Evolutionary conservation across 2,888 invertebrate genomes (phyloP).

Genomic region (Teleiodes luculella): DNA sequence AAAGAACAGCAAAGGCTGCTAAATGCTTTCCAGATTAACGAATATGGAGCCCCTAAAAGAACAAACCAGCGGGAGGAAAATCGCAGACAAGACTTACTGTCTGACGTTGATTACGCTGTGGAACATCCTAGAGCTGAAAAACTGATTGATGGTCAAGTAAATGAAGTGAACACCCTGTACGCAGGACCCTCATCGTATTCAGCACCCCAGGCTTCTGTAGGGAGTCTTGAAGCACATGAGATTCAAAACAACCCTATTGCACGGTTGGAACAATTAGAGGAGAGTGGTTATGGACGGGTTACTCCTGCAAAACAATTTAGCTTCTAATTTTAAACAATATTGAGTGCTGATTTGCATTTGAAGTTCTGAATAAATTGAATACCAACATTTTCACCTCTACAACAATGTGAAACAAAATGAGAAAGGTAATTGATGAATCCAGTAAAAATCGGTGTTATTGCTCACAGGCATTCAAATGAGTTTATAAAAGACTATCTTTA

Average conservation of each 20-base stretch:
- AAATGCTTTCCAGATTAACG: constrained; percentile 53
- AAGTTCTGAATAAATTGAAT: too few relatives aligned
- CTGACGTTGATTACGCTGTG: constrained; percentile 47
- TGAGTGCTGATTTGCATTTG: not conserved
- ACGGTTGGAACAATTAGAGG: constrained; percentile 58
- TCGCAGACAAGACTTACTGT: constrained; percentile 35
- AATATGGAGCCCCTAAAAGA: constrained; percentile 50
- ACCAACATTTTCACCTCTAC: too few relatives aligned
- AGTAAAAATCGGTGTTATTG: not conserved
- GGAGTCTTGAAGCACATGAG: constrained; percentile 45
- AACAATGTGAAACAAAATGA: too few relatives aligned
- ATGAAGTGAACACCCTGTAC: constrained; percentile 45
- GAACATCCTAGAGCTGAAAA: constrained; percentile 43
- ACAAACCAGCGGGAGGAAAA: constrained; percentile 30
- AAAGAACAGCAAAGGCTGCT: constrained; percentile 56
- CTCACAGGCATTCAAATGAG: not conserved
- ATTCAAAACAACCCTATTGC: constrained; percentile 41
- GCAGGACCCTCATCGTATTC: constrained; percentile 67
- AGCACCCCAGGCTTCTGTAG: constrained; percentile 63
- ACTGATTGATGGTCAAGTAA: constrained; percentile 32
- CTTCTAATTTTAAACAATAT: constrained; percentile 28
- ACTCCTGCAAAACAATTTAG: constrained; percentile 47
- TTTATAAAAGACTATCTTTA: not conserved
- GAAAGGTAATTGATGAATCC: too few relatives aligned
- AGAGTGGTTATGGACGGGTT: constrained; percentile 52